Base-by-base conservation (phyloP, 2,113 vertebrate species). In the Lasiurus cinereus region DNA sequence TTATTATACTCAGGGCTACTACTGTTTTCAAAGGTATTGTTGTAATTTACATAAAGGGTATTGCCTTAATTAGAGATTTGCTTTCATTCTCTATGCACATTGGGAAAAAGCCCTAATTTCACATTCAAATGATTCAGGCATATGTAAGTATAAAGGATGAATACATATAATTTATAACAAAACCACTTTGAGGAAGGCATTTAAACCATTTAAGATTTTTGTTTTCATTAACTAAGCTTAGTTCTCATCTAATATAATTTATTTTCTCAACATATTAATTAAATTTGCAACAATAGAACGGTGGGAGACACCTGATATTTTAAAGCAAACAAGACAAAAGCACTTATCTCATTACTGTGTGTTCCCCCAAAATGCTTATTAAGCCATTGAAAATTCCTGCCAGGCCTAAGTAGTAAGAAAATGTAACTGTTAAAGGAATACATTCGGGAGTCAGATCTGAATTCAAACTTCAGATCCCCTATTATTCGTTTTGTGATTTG, bases 121-220 rank as follows among this genome's bases (percentile, higher is more conserved):
- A 70, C 19, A 89, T 59, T 94, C 29, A 87, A 48, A 24, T 54
- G 83, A 89, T 83, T 39, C 31, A 14, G 21, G 50, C 29, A 76
- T 64, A 83, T 72, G 3, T 82, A 85, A 93, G 59, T 69, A 69
- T 22, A 83, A 82, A 72, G 24, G 24, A 54, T 73, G 15, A 84
- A 66, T 93, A 95, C 88, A 92, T 64, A 82, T 88, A 90, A 83
- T 83, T 72, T 95, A 93, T 85, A 93, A 66, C 18, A 85, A 46
- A 90, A 76, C 69, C 22, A 83, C 39, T 82, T 84, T 96, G 74
- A 92, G 66, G 8, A 76, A 93, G 33, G 15, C 36, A 0, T 62
- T 85, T 89, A 73, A 69, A 85, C 64, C 11, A 94, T 39, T 88
- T 83, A 79, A 86, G 33, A 83, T 6, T n/a, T 46, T 97, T 78